These are phyloP conservation scores for Labrus mixtus DNA, from an alignment of 2,113 vertebrate species.

Conservation along the genomic window DNA sequence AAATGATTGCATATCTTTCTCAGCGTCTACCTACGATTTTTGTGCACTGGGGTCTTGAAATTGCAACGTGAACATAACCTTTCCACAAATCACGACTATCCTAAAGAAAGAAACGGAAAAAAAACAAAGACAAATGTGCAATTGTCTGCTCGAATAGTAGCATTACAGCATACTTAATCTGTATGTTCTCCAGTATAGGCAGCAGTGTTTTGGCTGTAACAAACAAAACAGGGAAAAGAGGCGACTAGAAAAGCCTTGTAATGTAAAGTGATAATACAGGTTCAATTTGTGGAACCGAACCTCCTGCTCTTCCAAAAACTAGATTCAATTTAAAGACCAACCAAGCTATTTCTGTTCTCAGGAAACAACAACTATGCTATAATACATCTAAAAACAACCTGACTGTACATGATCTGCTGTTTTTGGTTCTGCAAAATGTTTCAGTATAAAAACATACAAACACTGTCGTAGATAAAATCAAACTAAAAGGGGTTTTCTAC, in stretches of 20 bases:
- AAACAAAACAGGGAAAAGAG: slow-evolving; percentile 50
- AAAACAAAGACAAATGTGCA: slow-evolving; percentile 56
- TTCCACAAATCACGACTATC: slow-evolving; percentile 15
- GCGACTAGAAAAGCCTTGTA: slow-evolving; percentile 46
- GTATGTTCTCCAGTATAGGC: slow-evolving; percentile 19
- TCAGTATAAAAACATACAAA: slow-evolving; percentile 65
- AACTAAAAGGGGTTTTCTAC: slow-evolving; percentile 14
- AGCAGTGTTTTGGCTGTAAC: slow-evolving; percentile 47
- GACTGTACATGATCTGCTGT: slow-evolving; percentile 38
- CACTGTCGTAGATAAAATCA: slow-evolving; percentile 27
- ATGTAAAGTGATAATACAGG: slow-evolving; percentile 36
- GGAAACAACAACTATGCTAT: slow-evolving; percentile 35
- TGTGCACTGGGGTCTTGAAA: slow-evolving; percentile 42
- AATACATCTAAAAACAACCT: slow-evolving; percentile 41
- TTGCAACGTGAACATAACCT: slow-evolving; percentile 30
- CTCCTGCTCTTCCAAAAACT: slow-evolving; percentile 15
- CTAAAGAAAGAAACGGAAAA: slow-evolving; percentile 11
- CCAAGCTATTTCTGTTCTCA: slow-evolving; percentile 31
- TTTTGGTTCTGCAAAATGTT: slow-evolving; percentile 49
- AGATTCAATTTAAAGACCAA: slow-evolving; percentile 30
- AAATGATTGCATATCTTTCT: slow-evolving; percentile 69
- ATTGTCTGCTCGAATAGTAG: slow-evolving; percentile 42
- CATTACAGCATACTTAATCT: slow-evolving; percentile 40
- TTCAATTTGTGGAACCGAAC: slow-evolving; percentile 16
- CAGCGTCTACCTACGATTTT: slow-evolving; percentile 42